Percentiles rank a stretch among this genome's conserved stretches.
phyloP scores from a whole-genome alignment of 2,113 vertebrate genomes.

The Dasyprocta punctata region DNA sequence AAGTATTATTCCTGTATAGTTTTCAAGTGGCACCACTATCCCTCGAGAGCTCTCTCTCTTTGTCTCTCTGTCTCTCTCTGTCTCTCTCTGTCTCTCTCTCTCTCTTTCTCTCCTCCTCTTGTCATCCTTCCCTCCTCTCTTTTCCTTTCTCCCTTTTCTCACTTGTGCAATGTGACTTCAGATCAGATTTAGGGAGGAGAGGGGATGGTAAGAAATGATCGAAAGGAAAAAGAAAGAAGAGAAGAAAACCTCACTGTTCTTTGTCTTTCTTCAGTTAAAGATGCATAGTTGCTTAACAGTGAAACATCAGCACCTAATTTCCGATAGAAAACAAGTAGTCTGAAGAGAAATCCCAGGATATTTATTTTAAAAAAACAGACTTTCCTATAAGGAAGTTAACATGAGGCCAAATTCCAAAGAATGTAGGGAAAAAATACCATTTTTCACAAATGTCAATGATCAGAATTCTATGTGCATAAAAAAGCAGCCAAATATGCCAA shows the following conservation, averaged over 20 bases:
- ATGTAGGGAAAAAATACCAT: background rate
- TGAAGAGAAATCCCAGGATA: background rate
- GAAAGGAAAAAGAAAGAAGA: background rate
- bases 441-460: background rate
- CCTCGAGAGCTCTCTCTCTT: background rate
- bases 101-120: too few species aligned
- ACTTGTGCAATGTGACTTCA: background rate
- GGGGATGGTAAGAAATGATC: background rate
- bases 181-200: background rate
- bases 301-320: background rate
- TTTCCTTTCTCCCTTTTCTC: too few species aligned
- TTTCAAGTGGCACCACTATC: background rate
- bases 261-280: background rate
- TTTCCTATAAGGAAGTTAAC: background rate
- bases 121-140: background rate
- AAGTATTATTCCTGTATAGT: background rate
- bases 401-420: conserved; percentile 46
- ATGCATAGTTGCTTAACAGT: background rate
- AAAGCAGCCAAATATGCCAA: background rate
- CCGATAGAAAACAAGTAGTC: background rate
- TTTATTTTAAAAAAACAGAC: background rate
- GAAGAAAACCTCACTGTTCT: background rate
- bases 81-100: too few species aligned
- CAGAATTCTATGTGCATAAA: background rate
- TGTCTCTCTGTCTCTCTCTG: background rate